Base-by-base conservation (phyloP, 2,113 vertebrate genomes). In the Neolamprologus cancellatus region DNA sequence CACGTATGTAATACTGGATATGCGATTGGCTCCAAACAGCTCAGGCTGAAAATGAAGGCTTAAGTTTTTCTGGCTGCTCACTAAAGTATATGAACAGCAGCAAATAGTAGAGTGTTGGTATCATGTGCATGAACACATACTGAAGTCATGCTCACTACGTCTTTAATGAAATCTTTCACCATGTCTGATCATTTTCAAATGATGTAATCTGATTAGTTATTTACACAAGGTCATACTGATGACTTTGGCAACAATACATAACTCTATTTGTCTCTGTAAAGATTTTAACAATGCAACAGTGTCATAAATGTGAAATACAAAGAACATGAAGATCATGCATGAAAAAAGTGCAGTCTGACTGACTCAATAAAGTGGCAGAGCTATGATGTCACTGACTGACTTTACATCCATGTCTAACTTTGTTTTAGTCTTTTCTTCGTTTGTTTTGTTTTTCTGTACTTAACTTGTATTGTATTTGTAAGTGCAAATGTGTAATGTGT, bases 301-400 rank as follows among this genome's bases (percentile, higher is more conserved):
- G 4, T 55, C 53, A 55, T 25, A 25, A 25, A 23, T 25, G 4
- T 55, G 54, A 55, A 55, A 25, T 25, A 14, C 12, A 55, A 23
- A 55, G 12, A 55, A 55, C 13, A 28, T 28, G 54, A 44, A 0
- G 39, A 44, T 71, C 5, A 2, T 3, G 55, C 5, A 0, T 71
- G 66, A 71, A 71, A 46, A 44, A 71, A 41, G 1, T 44, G 20
- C 14, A 41, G 39, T 17, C 39, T 28, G 8, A 11, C 66, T 15
- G 36, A 25, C 7, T 10, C 0, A 41, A 74, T 46, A 7, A 71
- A 0, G 3, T 25, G 20, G 66, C 5, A 25, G 20, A 44, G 8
- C 13, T 44, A 71, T 6, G 66, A 0, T 0, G 13, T 0, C 66
- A 74, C 14, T 28, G 66, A 44, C 66, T 74, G 0, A 74, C 14